These are phyloP conservation scores for Amorpha juglandis DNA, from an alignment of 2,888 invertebrate species.

Conservation along the genomic window DNA sequence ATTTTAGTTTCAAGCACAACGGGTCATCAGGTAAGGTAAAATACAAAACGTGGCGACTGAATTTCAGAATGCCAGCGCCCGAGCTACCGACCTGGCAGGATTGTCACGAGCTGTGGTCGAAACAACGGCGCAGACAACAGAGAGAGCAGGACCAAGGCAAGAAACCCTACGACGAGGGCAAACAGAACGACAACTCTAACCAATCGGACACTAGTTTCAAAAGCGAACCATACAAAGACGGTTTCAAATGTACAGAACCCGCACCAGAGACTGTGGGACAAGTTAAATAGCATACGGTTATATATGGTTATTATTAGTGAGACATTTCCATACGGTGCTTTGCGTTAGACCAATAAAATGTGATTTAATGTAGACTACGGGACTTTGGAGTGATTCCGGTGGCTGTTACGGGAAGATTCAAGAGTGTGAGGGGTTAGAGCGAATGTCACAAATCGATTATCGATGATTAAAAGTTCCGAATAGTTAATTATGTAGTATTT, in stretches of 20 bases:
- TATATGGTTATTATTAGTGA: constrained; percentile 25
- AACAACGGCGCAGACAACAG: constrained; percentile 94
- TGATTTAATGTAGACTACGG: constrained; percentile 7
- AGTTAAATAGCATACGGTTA: constrained; percentile 71
- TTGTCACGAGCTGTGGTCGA: constrained; percentile 99
- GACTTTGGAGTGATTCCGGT: neutral
- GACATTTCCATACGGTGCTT: constrained; percentile 24
- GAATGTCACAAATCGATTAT: constrained; percentile 8
- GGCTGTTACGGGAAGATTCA: neutral
- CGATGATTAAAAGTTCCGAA: constrained; percentile 9
- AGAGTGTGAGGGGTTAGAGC: constrained; percentile 15
- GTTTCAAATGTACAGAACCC: constrained; percentile 62
- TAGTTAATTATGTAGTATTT: constrained; percentile 21
- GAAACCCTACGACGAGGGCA: constrained; percentile 50
- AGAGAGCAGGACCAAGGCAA: constrained; percentile 88
- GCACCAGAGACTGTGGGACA: constrained; percentile 64
- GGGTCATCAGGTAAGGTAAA: neutral
- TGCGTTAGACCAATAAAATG: constrained; percentile 21
- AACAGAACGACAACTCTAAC: constrained; percentile 51
- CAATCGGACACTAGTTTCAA: constrained; percentile 58
- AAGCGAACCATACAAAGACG: constrained; percentile 62
- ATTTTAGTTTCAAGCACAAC: neutral
- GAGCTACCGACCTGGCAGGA: constrained; percentile 98
- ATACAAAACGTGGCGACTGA: neutral
- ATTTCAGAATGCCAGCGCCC: constrained; percentile 90